Evolutionary conservation across 1,140 invertebrate species (phyloP).

Genomic region (Notospermus geniculatus): DNA sequence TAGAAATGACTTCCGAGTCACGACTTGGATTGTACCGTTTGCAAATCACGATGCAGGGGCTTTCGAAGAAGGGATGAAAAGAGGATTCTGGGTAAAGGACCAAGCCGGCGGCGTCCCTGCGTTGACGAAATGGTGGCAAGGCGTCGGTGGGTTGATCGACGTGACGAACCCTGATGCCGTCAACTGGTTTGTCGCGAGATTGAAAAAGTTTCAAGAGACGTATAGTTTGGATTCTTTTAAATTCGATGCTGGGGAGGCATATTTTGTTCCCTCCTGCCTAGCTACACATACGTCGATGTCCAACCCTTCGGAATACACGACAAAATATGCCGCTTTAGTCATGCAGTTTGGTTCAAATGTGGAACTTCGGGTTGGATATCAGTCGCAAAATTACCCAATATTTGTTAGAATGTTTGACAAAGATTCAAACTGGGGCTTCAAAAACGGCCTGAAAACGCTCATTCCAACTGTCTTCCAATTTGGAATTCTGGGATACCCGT

Average conservation of each 20-base stretch:
- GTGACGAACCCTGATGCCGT: constrained; percentile 52
- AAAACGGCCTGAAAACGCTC: constrained; percentile 81
- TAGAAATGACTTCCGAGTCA: constrained; percentile 67
- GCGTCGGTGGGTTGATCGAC: constrained; percentile 56
- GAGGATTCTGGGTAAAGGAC: constrained; percentile 48
- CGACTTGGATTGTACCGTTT: constrained; percentile 88
- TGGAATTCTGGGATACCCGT: constrained; percentile 80
- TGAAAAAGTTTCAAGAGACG: constrained; percentile 62
- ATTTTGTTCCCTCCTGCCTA: constrained; percentile 68
- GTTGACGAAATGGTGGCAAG: constrained; percentile 82
- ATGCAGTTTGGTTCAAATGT: constrained; percentile 41
- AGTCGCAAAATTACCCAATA: constrained; percentile 73
- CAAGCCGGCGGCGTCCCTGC: constrained; percentile 47
- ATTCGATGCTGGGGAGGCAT: constrained; percentile 88
- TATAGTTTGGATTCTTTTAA: constrained; percentile 82
- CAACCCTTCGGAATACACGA: constrained; percentile 13
- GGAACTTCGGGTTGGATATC: constrained; percentile 74
- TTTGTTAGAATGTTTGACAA: constrained; percentile 90
- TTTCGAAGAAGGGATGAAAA: constrained; percentile 50
- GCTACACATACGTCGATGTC: constrained; percentile 6
- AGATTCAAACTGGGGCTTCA: constrained; percentile 73
- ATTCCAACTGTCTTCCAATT: constrained; percentile 80
- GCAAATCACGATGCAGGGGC: constrained; percentile 73
- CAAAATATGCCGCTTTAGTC: constrained; percentile 11
- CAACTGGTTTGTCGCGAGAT: constrained; percentile 70